A percentile compares a stretch with the other conserved stretches of the same genome.
Conservation (phyloP, 2,888 invertebrate species). For the Stomorhina lunata region DNA sequence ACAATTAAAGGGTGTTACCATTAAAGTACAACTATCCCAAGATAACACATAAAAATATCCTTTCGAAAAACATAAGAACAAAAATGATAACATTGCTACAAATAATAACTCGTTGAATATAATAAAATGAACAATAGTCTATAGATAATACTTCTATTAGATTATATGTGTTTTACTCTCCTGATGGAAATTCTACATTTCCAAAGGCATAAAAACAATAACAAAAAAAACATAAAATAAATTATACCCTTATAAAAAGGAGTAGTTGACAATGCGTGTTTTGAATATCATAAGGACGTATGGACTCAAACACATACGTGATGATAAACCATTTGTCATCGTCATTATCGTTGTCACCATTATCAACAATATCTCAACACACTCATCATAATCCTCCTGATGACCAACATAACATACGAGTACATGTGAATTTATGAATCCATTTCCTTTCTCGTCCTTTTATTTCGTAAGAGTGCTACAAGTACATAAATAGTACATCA, state of each 20-base stretch:
- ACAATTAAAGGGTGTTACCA: constrained; percentile 25
- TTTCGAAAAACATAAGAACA: background rate
- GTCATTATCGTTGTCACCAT: constrained; percentile 16
- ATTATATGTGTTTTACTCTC: background rate
- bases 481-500: constrained; percentile 15
- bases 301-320: constrained; percentile 15
- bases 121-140: constrained; percentile 9
- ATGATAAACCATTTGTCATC: constrained; percentile 50
- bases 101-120: background rate
- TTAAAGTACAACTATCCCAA: background rate
- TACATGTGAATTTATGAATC: too few species aligned
- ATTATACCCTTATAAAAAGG: constrained; percentile 2
- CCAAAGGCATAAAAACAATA: background rate
- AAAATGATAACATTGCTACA: background rate
- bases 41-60: background rate
- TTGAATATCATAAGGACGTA: constrained; percentile 17
- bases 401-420: background rate
- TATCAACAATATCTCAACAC: background rate
- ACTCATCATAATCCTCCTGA: background rate
- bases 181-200: constrained; percentile 25
- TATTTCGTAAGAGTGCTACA: too few species aligned
- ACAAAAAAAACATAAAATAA: background rate
- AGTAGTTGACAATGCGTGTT: constrained; percentile 33
- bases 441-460: too few species aligned
- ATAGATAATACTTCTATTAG: constrained; percentile 6